Evolutionary conservation across 2,888 invertebrate genomes (phyloP).

Genomic region (Chloroclystis v-ata): DNA sequence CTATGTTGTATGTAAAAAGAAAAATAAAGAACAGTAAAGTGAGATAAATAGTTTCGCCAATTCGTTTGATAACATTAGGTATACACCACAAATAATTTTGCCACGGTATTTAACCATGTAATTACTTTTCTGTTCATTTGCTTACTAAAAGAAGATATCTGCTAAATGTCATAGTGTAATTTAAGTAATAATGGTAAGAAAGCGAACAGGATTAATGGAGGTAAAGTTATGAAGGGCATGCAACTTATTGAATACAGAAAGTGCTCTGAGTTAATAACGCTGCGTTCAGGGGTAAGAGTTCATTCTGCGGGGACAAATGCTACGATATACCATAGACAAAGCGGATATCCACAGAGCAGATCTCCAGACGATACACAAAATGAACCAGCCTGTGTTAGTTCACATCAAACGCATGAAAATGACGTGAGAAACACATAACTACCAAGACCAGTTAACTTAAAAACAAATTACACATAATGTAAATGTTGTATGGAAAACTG

Average conservation of each 20-base stretch:
- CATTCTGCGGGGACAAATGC: constrained; percentile 68
- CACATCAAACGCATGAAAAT: constrained; percentile 65
- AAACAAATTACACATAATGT: constrained; percentile 51
- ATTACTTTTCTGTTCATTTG: constrained; percentile 54
- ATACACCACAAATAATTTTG: constrained; percentile 17
- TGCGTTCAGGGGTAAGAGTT: constrained; percentile 54
- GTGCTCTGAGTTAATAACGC: constrained; percentile 63
- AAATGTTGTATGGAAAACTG: constrained; percentile 49
- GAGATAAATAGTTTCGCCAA: constrained; percentile 27
- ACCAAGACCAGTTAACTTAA: constrained; percentile 66
- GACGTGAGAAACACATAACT: constrained; percentile 62
- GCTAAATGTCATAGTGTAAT: constrained; percentile 30
- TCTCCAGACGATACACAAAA: constrained; percentile 49
- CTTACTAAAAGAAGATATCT: constrained; percentile 39
- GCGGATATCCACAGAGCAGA: constrained; percentile 61
- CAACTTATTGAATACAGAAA: constrained; percentile 56
- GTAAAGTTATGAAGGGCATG: constrained; percentile 51
- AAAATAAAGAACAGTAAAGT: constrained; percentile 56
- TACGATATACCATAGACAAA: constrained; percentile 66
- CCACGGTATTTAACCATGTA: constrained; percentile 31
- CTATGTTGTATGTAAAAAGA: not conserved
- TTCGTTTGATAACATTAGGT: constrained; percentile 13
- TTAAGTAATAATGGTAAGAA: constrained; percentile 26
- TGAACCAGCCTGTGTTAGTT: constrained; percentile 62
- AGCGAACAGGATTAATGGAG: constrained; percentile 32